Base-by-base conservation (phyloP, 1,140 invertebrate genomes). In the Mactra quadrangularis region DNA sequence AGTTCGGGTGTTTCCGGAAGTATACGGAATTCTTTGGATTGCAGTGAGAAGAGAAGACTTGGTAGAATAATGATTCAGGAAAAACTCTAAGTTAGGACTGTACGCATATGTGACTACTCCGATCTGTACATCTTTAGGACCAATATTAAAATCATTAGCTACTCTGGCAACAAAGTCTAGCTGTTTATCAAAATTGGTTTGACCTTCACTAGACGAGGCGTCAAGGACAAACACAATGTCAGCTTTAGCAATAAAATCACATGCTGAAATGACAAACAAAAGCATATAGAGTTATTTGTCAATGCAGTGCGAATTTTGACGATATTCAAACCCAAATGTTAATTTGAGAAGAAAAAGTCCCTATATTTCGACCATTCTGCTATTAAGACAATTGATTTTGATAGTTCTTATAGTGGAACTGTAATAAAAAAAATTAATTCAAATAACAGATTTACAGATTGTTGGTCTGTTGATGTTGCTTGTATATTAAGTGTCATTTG, bases 191-290 rank as follows among this genome's bases (percentile, higher is more conserved):
- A 87, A 89, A 22, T 85, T 74, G 19, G 66, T 27, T 15, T 76
- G 29, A 19, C 87, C 84, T 25, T 89, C 88, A 72, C 87, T 89
- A 38, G 84, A 86, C 2, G 88, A 89, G 13, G 82, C 79, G 57
- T 90, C 88, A 7, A 90, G 47, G n/a, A 87, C 57, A 76, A 90
- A 88, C 19, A 90, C 86, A 0, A 90, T 86, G 45, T 90, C 88
- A 13, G 89, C 87, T 13, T 74, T 77, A 19, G 38, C 19, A 1
- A 70, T 15, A 50, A 50, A 70, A 0, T 29, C 17, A 52, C 66
- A 70, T 17, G 41, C 66, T 47, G 47, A 52, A 55, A 72, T 7
- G 19, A 38, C 3, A 3, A 29, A 27, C 27, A n/a, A n/a, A n/a
- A n/a, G n/a, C n/a, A n/a, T n/a, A n/a, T n/a, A n/a, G 6, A 31